Conservation (phyloP, 2,888 invertebrate genomes). For the Busseola fusca region DNA sequence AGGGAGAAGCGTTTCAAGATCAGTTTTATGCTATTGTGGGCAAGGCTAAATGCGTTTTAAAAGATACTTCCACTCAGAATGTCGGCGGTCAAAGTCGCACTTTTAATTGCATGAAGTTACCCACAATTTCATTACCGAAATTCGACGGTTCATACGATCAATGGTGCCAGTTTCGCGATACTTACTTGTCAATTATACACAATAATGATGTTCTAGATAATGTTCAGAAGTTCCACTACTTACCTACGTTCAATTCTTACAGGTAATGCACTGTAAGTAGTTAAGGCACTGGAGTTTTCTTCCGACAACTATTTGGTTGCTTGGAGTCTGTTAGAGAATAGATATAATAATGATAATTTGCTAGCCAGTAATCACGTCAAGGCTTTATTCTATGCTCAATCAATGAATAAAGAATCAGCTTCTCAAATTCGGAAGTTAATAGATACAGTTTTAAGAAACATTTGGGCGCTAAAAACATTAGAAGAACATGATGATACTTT, state of each 20-base stretch:
- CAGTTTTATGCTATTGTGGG: slow-evolving; percentile 2
- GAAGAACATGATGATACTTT: slow-evolving; percentile 1
- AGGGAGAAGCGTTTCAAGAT: slow-evolving; percentile 7
- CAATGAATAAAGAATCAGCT: slow-evolving; percentile 2
- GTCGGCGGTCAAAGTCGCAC: not conserved
- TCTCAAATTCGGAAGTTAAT: not conserved
- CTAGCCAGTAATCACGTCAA: slow-evolving; percentile 1
- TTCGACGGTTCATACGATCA: slow-evolving; percentile 19
- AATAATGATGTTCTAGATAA: not conserved
- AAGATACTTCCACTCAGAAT: not conserved
- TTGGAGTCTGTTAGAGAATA: not conserved
- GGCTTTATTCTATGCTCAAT: not conserved
- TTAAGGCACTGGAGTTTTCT: not conserved
- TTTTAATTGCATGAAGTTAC: no score
- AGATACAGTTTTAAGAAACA: not conserved
- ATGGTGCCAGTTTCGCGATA: no score
- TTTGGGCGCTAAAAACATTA: not conserved
- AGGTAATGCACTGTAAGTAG: slow-evolving; percentile 1
- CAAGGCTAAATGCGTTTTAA: not conserved
- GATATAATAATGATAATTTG: slow-evolving; percentile 1
- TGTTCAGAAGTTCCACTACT: not conserved
- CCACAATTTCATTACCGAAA: slow-evolving; percentile 14
- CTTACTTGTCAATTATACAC: slow-evolving; percentile 1
- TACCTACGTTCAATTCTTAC: not conserved
- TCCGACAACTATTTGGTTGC: not conserved